Conservation (phyloP, 92 coral and sea anemone genomes). For the Paramuricea clavata region DNA sequence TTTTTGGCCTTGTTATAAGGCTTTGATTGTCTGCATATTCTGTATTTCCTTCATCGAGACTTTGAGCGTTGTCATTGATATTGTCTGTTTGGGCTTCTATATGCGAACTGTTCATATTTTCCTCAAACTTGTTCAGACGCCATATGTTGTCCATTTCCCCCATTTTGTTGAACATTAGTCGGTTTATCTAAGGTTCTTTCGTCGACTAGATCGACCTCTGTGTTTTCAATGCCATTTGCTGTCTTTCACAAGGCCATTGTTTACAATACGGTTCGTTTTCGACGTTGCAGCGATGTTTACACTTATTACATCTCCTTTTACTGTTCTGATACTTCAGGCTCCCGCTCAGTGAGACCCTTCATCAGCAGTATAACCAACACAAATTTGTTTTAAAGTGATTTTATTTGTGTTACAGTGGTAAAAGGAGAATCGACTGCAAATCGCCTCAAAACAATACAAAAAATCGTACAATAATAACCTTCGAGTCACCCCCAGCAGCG, state of each 20-base stretch:
- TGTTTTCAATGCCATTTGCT: not conserved
- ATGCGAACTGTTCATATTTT: constrained; percentile 20
- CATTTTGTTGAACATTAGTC: not conserved
- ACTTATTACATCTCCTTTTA: not conserved
- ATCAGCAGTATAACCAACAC: not conserved
- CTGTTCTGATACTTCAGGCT: constrained; percentile 25
- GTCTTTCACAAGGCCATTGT: not conserved
- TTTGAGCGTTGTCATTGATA: not conserved
- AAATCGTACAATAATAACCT: too few species aligned
- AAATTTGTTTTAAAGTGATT: too few species aligned
- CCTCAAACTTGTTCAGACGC: not conserved
- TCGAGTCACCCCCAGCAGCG: too few species aligned
- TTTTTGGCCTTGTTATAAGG: constrained; percentile 14
- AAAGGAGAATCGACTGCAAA: too few species aligned
- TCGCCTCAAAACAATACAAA: too few species aligned
- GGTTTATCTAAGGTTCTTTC: not conserved
- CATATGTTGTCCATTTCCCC: constrained; percentile 6
- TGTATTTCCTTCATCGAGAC: constrained; percentile 8
- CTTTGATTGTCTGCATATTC: not conserved
- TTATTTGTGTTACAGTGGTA: too few species aligned
- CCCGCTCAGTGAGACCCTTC: too few species aligned
- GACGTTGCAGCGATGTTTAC: not conserved
- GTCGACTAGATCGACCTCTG: not conserved
- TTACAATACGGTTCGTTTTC: not conserved
- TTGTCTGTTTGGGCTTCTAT: not conserved